phyloP scores from a whole-genome alignment of 2,888 invertebrate genomes.

The Drosophila merina region DNA sequence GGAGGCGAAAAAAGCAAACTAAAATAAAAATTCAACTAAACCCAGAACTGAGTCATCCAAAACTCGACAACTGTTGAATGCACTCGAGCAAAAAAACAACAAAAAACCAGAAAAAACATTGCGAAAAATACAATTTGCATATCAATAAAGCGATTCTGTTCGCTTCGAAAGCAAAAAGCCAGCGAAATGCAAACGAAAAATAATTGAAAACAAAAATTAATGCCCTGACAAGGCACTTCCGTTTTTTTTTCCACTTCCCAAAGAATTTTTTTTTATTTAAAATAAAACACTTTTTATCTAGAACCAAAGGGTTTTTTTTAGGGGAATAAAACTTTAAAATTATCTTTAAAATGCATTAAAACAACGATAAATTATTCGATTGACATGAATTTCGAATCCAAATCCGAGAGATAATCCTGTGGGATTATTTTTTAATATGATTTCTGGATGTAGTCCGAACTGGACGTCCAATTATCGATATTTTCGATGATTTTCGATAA shows the following conservation, averaged over 20 bases:
- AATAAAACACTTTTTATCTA: not conserved
- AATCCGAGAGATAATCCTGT: no score
- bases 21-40: slow-evolving; percentile 21
- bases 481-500: no score
- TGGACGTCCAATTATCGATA: no score
- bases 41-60: not conserved
- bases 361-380: no score
- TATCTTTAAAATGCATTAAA: no score
- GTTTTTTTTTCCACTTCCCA: not conserved
- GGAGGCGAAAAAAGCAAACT: slow-evolving; percentile 24
- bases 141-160: slow-evolving; percentile 34
- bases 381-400: no score
- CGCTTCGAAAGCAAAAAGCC: slow-evolving; percentile 16
- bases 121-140: slow-evolving; percentile 37
- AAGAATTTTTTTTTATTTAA: not conserved
- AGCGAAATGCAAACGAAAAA: slow-evolving; percentile 26
- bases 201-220: slow-evolving; percentile 30
- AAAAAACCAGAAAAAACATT: not conserved
- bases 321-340: no score
- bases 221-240: slow-evolving; percentile 8
- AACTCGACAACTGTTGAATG: slow-evolving; percentile 36
- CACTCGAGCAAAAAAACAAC: slow-evolving; percentile 11
- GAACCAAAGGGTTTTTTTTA: no score
- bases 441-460: no score
- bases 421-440: no score